A percentile compares a stretch with the other conserved stretches of the same genome.
Evolutionary conservation across 2,113 vertebrate species (phyloP).

Genomic region (Lepisosteus oculatus): DNA sequence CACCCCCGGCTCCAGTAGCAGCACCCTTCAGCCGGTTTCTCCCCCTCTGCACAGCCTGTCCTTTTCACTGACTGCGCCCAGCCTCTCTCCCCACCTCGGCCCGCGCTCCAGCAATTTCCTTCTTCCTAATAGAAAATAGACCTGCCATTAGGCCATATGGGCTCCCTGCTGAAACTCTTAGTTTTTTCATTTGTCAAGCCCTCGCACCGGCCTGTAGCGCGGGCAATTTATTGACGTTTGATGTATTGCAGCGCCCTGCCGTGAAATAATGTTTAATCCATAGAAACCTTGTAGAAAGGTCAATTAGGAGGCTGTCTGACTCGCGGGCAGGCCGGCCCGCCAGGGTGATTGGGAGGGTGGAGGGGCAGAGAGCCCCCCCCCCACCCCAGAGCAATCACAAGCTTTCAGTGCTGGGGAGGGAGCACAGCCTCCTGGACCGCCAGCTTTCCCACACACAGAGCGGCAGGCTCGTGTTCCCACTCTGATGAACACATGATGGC

Average conservation of each 20-base stretch:
- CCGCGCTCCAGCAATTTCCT: background rate
- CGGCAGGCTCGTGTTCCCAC: too few species aligned
- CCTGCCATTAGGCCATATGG: constrained; percentile 5
- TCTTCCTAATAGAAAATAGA: constrained; percentile 5
- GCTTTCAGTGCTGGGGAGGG: background rate
- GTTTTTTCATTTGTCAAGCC: constrained; percentile 8
- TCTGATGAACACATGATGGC: too few species aligned
- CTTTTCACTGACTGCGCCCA: too few species aligned
- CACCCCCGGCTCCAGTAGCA: background rate
- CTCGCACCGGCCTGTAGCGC: background rate
- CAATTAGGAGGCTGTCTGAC: constrained; percentile 3
- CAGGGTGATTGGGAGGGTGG: background rate
- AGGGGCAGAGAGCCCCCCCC: background rate
- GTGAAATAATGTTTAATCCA: constrained; percentile 13
- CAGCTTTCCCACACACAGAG: too few species aligned
- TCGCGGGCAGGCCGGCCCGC: background rate
- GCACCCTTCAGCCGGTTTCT: background rate
- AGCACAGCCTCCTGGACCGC: too few species aligned
- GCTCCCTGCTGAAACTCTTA: constrained; percentile 8
- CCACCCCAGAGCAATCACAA: background rate
- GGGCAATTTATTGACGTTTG: constrained; percentile 1
- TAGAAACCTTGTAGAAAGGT: constrained; percentile 11
- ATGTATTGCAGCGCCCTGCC: background rate
- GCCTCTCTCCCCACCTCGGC: background rate
- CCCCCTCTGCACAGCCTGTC: too few species aligned